Base-by-base conservation (phyloP, 2,888 invertebrate species). In the Heliconius sara region DNA sequence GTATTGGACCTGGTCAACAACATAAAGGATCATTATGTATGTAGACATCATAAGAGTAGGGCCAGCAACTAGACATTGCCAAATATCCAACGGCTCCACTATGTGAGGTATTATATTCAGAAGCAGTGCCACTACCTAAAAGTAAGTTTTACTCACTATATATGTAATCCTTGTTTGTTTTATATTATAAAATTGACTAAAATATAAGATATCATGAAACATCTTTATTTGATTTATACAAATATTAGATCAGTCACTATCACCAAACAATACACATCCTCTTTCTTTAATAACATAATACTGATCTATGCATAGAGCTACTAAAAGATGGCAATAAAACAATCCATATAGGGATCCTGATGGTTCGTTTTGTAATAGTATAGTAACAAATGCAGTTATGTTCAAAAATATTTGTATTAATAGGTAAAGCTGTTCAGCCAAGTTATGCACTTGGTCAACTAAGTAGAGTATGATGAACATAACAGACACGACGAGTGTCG, bases 111-210 rank as follows among this genome's bases (percentile, higher is more conserved):
- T 88, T 84, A 94, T 87, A 91, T 89, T 92, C 88, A 95, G 92
- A 82, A 94, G 89, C 83, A 95, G 89, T 85, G 93, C 93, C 89
- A 94, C 89, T 90, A 92, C 93, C 94, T 95, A 95, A 91, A 94
- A 94, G 87, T 88, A 91, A 91, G 88, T 92, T 87, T 88, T 79
- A 85, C 84, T 85, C 83, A 70, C 81, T 86, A 60, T n/a, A 60
- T 60, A n/a, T 86, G 84, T 86, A 89, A 67, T 63, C 27, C 60
- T 57, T 67, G 39, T 10, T 19, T 66, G 6, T 34, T 25, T 30
- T 13, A 65, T 9, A 13, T 63, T 47, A 25, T 19, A 57, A 6
- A 63, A 27, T 77, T 47, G 6, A 52, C 75, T 74, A 67, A 85
- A 78, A 60, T 67, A 78, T 70, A 25, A 7, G 74, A 10, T 71